These are phyloP conservation scores for Bilobella aurantiaca DNA, from an alignment of 1,140 invertebrate species.

Conservation along the genomic window DNA sequence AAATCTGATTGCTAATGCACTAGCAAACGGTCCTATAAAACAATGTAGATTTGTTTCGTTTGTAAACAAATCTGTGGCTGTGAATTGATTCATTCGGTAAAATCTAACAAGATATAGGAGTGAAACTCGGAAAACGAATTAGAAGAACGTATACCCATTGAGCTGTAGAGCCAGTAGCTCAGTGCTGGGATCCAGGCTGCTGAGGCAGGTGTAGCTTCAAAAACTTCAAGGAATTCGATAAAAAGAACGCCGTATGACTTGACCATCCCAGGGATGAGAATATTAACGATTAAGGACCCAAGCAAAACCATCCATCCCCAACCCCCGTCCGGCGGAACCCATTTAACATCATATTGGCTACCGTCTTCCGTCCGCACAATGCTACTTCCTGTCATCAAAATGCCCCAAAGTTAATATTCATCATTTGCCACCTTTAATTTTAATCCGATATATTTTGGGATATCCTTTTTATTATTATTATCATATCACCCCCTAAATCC, in stretches of 20 bases:
- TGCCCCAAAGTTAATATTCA: no score
- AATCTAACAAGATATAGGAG: no score
- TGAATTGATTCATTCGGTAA: no score
- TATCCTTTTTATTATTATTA: no score
- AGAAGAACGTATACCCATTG: no score
- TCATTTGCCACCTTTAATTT: no score
- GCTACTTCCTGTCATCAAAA: no score
- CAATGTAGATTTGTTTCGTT: conserved; percentile 7
- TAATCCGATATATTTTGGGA: no score
- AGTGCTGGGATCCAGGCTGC: conserved; percentile 68
- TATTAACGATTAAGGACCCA: conserved; percentile 66
- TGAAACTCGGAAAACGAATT: no score
- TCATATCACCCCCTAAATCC: no score
- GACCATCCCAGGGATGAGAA: conserved; percentile 69
- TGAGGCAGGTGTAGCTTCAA: conserved; percentile 55
- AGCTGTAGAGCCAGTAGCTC: conserved; percentile 75
- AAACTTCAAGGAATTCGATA: conserved; percentile 64
- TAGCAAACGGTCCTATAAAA: conserved; percentile 71
- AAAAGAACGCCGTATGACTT: conserved; percentile 77
- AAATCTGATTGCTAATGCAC: conserved; percentile 75
- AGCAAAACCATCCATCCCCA: conserved; percentile 76
- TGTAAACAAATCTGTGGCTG: neutral
- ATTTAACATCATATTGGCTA: no score
- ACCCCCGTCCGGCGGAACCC: conserved; percentile 58
- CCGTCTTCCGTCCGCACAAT: no score